phyloP scores from a whole-genome alignment of 2,797 vertebrate genomes.

The Vultur gryphus region DNA sequence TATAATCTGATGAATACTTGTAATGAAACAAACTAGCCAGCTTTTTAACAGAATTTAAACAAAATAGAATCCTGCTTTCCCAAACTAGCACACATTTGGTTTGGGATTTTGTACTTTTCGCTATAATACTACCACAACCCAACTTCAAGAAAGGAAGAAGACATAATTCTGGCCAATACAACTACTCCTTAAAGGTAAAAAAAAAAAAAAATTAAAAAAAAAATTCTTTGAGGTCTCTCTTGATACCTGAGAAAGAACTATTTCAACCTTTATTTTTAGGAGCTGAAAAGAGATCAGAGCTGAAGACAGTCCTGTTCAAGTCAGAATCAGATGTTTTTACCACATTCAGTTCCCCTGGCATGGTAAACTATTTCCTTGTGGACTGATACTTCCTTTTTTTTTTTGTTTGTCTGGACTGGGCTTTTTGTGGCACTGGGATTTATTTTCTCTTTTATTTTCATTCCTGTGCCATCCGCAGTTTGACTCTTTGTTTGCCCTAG shows the following conservation, averaged over 20 bases:
- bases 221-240: not conserved
- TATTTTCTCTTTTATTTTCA: not conserved
- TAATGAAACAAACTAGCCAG: not conserved
- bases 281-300: not conserved
- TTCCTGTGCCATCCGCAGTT: not conserved
- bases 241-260: not conserved
- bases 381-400: not conserved
- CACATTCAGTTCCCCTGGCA: not conserved
- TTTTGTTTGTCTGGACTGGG: not conserved
- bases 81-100: not conserved
- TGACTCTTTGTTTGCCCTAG: not conserved
- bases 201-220: too few relatives aligned
- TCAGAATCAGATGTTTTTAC: not conserved
- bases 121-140: not conserved
- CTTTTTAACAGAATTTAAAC: not conserved
- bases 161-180: not conserved
- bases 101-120: not conserved
- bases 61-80: not conserved
- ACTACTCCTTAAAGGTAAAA: not conserved
- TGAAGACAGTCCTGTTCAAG: not conserved
- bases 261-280: not conserved
- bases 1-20: not conserved
- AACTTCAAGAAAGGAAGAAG: not conserved
- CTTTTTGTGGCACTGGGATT: not conserved
- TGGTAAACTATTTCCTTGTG: not conserved